phyloP scores from a whole-genome alignment of 2,113 vertebrate genomes.

The Narcine bancroftii region DNA sequence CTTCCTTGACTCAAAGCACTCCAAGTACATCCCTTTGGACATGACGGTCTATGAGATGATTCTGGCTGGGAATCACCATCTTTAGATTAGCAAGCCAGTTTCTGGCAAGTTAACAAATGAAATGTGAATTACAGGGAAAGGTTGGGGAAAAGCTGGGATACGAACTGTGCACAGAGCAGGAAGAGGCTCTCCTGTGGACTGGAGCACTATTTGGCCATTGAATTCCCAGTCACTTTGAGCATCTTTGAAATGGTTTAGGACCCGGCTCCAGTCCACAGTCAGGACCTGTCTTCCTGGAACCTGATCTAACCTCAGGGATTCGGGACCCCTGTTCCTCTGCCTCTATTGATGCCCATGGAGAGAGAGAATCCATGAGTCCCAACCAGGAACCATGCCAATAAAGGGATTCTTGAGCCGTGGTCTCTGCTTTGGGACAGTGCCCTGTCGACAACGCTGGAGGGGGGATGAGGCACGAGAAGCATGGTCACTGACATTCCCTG shows the following conservation, averaged over 20 bases:
- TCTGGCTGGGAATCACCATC: slow-evolving; percentile 51
- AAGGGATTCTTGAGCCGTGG: not conserved
- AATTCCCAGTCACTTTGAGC: not conserved
- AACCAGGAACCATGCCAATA: too few species aligned
- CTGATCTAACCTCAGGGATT: not conserved
- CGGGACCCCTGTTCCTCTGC: not conserved
- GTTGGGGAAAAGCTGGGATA: not conserved
- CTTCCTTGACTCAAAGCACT: slow-evolving; percentile 64
- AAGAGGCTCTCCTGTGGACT: not conserved
- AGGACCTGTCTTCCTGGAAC: too few species aligned
- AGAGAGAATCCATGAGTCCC: not conserved
- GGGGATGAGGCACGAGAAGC: not conserved
- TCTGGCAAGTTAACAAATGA: not conserved
- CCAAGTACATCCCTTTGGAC: slow-evolving; percentile 62
- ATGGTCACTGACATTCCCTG: not conserved
- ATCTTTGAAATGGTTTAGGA: not conserved
- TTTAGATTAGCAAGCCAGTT: slow-evolving; percentile 41
- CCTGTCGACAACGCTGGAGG: not conserved
- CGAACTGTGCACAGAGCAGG: not conserved
- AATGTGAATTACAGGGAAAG: not conserved
- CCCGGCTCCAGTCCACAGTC: not conserved
- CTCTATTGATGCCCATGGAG: not conserved
- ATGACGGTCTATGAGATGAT: slow-evolving; percentile 57
- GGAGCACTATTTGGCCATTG: not conserved
- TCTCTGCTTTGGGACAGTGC: not conserved